phyloP scores from a whole-genome alignment of 1,140 invertebrate species.

The Pogonomyrmex barbatus region DNA sequence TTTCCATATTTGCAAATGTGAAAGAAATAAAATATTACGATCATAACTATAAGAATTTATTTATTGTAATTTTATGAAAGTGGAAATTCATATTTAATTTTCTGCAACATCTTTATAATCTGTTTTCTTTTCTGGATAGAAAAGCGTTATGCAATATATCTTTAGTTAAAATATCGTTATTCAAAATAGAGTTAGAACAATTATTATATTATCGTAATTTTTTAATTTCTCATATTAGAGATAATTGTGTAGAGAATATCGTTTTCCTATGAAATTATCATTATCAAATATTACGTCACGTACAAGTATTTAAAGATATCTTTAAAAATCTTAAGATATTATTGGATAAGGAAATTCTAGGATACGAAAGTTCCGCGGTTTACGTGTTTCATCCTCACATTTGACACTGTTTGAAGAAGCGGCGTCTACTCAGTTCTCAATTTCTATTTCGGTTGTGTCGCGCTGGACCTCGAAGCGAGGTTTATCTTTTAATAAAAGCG shows the following conservation, averaged over 20 bases:
- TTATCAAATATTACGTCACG: not conserved
- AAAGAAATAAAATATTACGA: not conserved
- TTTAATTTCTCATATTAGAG: not conserved
- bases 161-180: not conserved
- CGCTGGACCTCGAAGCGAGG: not conserved
- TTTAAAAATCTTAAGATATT: not conserved
- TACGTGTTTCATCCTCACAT: not conserved
- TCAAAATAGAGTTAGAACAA: not conserved
- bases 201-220: not conserved
- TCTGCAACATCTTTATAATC: not conserved
- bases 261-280: not conserved
- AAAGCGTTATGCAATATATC: not conserved
- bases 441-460: conserved; percentile 13
- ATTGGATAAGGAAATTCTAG: not conserved
- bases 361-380: not conserved
- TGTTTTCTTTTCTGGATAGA: not conserved
- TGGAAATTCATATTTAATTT: not conserved
- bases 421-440: not conserved
- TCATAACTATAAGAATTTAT: not conserved
- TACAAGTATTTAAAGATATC: not conserved
- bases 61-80: not conserved
- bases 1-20: not conserved
- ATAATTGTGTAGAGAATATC: not conserved
- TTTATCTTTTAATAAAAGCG: conserved; percentile 24
- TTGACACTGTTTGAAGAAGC: not conserved